Evolutionary conservation across 2,113 vertebrate genomes (phyloP), one percentile per base, ranked within the genome.

Genomic region (Oncorhynchus nerka): DNA sequence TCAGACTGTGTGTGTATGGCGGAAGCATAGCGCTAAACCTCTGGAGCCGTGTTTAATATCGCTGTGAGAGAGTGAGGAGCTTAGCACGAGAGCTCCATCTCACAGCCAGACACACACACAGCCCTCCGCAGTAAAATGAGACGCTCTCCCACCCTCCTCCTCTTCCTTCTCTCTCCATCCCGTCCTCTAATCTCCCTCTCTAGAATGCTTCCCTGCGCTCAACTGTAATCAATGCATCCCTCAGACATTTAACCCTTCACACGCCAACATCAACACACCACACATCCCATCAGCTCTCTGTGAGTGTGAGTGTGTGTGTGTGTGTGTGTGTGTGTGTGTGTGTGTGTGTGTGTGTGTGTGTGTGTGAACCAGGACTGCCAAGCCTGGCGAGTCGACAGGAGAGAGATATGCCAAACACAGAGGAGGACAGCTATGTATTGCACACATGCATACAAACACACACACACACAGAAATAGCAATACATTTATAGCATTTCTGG

Each of bases 151-250:
- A 9, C 39, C 39, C 39, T 39, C 39, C 39, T 39, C 39, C 39
- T 39, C 39, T 39, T 39, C 39, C 39, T 39, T 39, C 39, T 39
- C 39, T 9, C 68, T 51, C 72, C 71, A 75, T 72, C 71, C 22
- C 81, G 39, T 88, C 86, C 88, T 93, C 90, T 92, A 92, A 92
- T 92, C 89, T 91, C 84, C 86, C 87, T 87, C 89, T 92, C 91
- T 90, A 85, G 88, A 91, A 91, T 85, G 88, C 91, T 91, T 92
- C 89, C 87, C 88, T 82, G 87, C 85, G 79, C 90, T 88, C 85
- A 87, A 81, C 89, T 89, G 89, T 88, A 93, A 93, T 93, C 91
- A 92, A 92, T 92, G 91, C 88, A 91, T 92, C 90, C 92, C 88
- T 90, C 88, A 89, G 89, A 90, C 88, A 84, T 88, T 93, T 93